Evolutionary conservation across 1,140 invertebrate genomes (phyloP).

Genomic region (Drosophila mauritiana): DNA sequence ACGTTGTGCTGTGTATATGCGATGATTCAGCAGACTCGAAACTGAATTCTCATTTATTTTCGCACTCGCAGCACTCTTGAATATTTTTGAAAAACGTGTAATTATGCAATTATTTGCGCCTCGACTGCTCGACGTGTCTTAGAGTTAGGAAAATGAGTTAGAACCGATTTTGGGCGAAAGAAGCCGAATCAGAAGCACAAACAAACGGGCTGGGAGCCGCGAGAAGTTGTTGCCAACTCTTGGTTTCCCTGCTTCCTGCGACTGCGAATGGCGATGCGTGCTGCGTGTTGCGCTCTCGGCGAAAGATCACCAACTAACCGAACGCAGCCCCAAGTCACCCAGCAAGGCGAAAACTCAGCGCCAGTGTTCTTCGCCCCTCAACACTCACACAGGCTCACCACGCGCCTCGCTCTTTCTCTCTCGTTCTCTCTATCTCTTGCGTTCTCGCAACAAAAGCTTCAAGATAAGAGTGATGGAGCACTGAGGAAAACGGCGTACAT

Average conservation of each 20-base stretch:
- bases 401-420: constrained; percentile 8
- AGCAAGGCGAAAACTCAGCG: constrained; percentile 37
- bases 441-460: constrained; percentile 45
- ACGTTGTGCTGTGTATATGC: constrained; percentile 19
- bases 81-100: constrained; percentile 43
- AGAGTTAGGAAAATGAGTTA: background rate
- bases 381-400: constrained; percentile 50
- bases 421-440: constrained; percentile 13
- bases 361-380: constrained; percentile 45
- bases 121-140: background rate
- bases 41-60: constrained; percentile 35
- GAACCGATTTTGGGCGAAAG: constrained; percentile 16
- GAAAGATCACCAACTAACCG: constrained; percentile 68
- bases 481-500: background rate
- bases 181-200: constrained; percentile 18
- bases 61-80: constrained; percentile 34
- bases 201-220: constrained; percentile 37
- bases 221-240: constrained; percentile 42
- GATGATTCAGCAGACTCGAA: constrained; percentile 44
- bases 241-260: constrained; percentile 16
- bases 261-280: constrained; percentile 18
- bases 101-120: constrained; percentile 49
- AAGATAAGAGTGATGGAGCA: constrained; percentile 44
- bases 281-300: constrained; percentile 66
- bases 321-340: constrained; percentile 12